Evolutionary conservation across 2,797 vertebrate genomes (phyloP).

Genomic region (Pipistrellus nathusii): DNA sequence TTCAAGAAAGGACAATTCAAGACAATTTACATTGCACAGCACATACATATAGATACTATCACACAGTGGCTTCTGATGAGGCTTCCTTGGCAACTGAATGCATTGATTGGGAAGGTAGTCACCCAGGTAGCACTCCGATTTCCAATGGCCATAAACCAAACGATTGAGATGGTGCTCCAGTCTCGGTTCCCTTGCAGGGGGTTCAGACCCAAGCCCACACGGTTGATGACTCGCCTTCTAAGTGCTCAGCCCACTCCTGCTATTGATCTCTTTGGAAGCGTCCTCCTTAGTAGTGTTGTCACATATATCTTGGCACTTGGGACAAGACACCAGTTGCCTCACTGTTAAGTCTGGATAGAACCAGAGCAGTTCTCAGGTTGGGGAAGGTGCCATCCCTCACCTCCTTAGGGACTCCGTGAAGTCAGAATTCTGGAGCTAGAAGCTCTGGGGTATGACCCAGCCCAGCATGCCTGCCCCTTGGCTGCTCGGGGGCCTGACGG

Average conservation of each 20-base stretch:
- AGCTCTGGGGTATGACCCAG: too few species aligned
- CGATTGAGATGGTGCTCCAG: not conserved
- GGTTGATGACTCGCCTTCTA: not conserved
- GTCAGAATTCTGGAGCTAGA: not conserved
- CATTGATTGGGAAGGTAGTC: not conserved
- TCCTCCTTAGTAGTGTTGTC: not conserved
- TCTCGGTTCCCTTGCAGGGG: not conserved
- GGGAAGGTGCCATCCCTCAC: not conserved
- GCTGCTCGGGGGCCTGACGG: not conserved
- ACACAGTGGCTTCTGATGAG: not conserved
- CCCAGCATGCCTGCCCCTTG: not conserved
- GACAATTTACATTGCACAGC: fast-evolving
- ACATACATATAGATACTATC: fast-evolving
- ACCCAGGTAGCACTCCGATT: not conserved
- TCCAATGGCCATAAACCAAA: not conserved
- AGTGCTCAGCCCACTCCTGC: fast-evolving
- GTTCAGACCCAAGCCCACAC: too few species aligned
- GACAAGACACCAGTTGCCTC: not conserved
- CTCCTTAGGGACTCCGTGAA: not conserved
- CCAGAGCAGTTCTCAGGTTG: not conserved
- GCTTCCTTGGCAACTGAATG: not conserved
- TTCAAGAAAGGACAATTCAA: not conserved
- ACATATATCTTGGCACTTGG: not conserved
- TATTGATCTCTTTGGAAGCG: not conserved
- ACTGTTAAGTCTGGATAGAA: not conserved